Evolutionary conservation across 64 coral and sea anemone species (phyloP).

Genomic region (Pocillopora damicornis): DNA sequence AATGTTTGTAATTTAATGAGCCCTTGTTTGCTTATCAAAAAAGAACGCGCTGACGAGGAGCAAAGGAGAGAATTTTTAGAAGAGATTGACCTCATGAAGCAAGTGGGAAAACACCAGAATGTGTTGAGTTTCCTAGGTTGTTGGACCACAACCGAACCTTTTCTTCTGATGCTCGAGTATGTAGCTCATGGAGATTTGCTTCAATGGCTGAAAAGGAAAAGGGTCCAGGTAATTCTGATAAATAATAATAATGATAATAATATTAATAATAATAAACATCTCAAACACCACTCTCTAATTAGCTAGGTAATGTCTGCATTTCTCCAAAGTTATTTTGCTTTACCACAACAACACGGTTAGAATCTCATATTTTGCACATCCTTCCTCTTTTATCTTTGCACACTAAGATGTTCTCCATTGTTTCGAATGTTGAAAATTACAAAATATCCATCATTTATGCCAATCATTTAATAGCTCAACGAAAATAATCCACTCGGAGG

Average conservation of each 20-base stretch:
- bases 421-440: too few species aligned
- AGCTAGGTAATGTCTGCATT: too few species aligned
- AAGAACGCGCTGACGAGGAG: not conserved
- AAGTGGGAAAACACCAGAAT: conserved; percentile 35
- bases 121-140: conserved; percentile 43
- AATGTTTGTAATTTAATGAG: too few species aligned
- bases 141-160: conserved; percentile 35
- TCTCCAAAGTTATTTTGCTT: not conserved
- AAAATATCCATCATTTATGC: too few species aligned
- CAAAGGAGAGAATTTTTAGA: conserved; percentile 16
- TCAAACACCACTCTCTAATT: too few species aligned
- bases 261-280: too few species aligned
- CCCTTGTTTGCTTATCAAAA: not conserved
- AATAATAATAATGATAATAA: not conserved
- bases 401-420: too few species aligned
- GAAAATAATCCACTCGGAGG: too few species aligned
- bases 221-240: not conserved
- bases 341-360: not conserved
- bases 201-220: conserved; percentile 13
- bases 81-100: conserved; percentile 48
- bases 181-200: conserved; percentile 39
- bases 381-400: too few species aligned
- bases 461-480: too few species aligned
- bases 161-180: conserved; percentile 26
- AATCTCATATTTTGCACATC: not conserved